Evolutionary conservation across 1,140 invertebrate genomes (phyloP).

Genomic region (Stegodyphus mimosarum): DNA sequence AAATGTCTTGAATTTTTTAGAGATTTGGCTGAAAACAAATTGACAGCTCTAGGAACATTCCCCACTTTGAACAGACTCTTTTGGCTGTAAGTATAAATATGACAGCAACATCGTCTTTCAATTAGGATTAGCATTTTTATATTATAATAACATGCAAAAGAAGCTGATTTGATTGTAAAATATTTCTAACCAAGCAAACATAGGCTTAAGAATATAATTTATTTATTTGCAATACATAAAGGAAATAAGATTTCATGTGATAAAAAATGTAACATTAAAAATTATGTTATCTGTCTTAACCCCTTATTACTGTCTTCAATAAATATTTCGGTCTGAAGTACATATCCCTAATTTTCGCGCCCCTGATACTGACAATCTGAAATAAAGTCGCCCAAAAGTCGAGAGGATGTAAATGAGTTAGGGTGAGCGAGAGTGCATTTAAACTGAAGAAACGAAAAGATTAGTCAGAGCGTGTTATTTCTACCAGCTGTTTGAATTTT

Average conservation of each 20-base stretch:
- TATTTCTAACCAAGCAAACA: not conserved
- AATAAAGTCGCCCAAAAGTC: no score
- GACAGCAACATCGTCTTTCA: not conserved
- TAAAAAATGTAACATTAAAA: no score
- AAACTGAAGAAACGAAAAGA: no score
- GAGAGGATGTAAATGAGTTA: no score
- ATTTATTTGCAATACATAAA: not conserved
- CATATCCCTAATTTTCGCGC: no score
- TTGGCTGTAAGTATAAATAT: slow-evolving; percentile 47
- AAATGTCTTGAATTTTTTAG: not conserved
- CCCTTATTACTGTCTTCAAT: no score
- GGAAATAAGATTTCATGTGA: not conserved
- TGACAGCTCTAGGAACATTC: slow-evolving; percentile 24
- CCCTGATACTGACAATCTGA: no score
- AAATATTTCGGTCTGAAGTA: no score
- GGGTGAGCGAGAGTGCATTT: no score
- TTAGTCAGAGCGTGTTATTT: no score
- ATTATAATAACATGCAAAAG: not conserved
- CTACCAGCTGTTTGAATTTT: no score
- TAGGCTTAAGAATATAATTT: not conserved
- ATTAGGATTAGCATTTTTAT: not conserved
- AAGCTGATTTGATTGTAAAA: not conserved
- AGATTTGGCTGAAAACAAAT: slow-evolving; percentile 35
- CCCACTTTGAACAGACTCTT: slow-evolving; percentile 12
- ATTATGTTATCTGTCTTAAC: no score